phyloP scores from a whole-genome alignment of 2,113 vertebrate species.

The Fulica atra region DNA sequence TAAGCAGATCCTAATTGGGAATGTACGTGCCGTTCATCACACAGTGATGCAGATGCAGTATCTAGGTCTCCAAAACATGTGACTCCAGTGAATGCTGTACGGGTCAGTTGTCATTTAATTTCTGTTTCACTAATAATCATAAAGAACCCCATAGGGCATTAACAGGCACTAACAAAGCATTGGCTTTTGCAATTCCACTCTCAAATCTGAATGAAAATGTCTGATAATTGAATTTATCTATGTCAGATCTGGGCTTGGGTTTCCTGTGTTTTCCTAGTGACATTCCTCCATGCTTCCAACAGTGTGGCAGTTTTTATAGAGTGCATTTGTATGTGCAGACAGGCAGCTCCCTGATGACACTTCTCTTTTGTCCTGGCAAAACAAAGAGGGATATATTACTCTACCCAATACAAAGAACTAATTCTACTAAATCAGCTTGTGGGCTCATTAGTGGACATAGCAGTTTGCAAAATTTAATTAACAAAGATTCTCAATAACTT shows the following conservation, averaged over 20 bases:
- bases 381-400: slow-evolving; percentile 48
- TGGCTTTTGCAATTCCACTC: slow-evolving; percentile 2
- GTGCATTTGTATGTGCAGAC: neutral
- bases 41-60: slow-evolving; percentile 10
- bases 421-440: slow-evolving; percentile 45
- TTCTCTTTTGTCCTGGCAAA: slow-evolving; percentile 33
- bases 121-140: slow-evolving; percentile 59
- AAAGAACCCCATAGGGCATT: slow-evolving; percentile 20
- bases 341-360: neutral
- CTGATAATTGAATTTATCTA: slow-evolving; percentile 16
- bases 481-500: neutral
- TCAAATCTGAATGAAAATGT: slow-evolving; percentile 11
- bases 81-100: neutral
- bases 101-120: slow-evolving; percentile 57
- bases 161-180: neutral
- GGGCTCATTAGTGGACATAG: neutral
- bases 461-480: slow-evolving; percentile 28
- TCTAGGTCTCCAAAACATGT: slow-evolving; percentile 3
- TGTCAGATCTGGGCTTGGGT: slow-evolving; percentile 21
- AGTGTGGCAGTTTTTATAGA: slow-evolving; percentile 39
- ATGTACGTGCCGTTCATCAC: slow-evolving; percentile 26
- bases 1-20: neutral
- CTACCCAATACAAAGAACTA: neutral
- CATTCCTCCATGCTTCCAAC: slow-evolving; percentile 21
- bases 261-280: slow-evolving; percentile 46